Evolutionary conservation across 2,888 invertebrate genomes (phyloP), one percentile per base, ranked within the genome.

Genomic region (Eupithecia exiguata): DNA sequence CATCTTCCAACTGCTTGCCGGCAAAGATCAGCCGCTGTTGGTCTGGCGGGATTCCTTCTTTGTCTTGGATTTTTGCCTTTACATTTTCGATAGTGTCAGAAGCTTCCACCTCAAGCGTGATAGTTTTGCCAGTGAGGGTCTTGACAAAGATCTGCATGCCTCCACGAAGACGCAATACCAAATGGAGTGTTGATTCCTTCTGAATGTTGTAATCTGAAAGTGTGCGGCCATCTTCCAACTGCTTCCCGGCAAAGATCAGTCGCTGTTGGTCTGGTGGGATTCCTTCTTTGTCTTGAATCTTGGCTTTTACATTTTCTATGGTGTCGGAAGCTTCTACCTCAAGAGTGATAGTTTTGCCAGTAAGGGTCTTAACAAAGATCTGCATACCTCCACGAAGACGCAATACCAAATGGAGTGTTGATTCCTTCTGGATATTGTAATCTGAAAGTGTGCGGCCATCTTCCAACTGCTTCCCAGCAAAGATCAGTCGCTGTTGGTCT

Each of bases 71-170:
- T 18, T 91, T 91, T 0, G 90, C 91, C 12, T 91, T 91, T 0
- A 92, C 92, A 83, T 92, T 92, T 18, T 92, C 91, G 21, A 91
- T 91, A 0, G 90, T 90, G 5, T 90, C 90, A 0, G 91, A 89
- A 0, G 91, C 74, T 3, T 91, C 91, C 0, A 91, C 91, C 7
- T 91, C 91, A 0, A 91, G 71, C 0, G 91, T 91, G 12, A 91
- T 91, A 0, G 91, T 91, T 2, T 91, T 91, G 0, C 91, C 91
- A 3, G 91, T 91, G 0, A 91, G 69, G 0, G 91, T 91, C 18
- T 91, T 91, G 0, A 92, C 92, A 38, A 92, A 92, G 0, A 92
- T 92, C 70, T 92, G 92, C 92, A 92, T 92, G 30, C 92, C 92
- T 58, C 88, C 91, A 14, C 91, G 84, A 0, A 91, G 89, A 82